Percentiles rank a stretch among this genome's conserved stretches.
Evolutionary conservation across 2,888 invertebrate genomes (phyloP).

Genomic region (Merodon equestris): DNA sequence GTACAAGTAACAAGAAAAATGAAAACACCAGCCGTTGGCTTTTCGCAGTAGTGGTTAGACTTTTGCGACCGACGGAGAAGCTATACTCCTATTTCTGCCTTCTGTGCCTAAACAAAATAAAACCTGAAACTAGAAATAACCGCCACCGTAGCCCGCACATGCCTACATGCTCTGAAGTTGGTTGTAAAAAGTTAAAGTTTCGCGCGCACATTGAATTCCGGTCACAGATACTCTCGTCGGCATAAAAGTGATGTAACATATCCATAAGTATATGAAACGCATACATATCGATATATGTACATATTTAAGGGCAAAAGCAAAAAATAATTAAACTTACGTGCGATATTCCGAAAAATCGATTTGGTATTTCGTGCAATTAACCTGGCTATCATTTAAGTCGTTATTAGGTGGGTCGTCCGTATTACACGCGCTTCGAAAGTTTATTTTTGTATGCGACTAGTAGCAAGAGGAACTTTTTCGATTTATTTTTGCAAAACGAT

Average conservation of each 20-base stretch:
- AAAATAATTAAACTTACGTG: constrained; percentile 40
- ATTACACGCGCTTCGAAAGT: too few relatives aligned
- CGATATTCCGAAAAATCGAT: constrained; percentile 48
- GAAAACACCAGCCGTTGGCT: constrained; percentile 21
- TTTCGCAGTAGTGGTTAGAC: constrained; percentile 34
- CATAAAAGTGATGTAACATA: constrained; percentile 18
- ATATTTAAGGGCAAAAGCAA: background rate
- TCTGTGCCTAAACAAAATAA: background rate
- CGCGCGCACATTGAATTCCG: background rate
- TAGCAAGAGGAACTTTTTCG: background rate
- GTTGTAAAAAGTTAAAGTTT: background rate
- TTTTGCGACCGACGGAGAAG: constrained; percentile 24
- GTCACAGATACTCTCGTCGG: background rate
- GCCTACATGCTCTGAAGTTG: background rate
- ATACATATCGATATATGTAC: background rate
- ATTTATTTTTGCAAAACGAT: constrained; percentile 26
- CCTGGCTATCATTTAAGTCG: constrained; percentile 46
- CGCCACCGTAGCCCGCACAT: constrained; percentile 18
- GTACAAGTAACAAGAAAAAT: background rate
- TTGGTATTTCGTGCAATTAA: constrained; percentile 27
- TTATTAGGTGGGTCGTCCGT: background rate
- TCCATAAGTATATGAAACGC: background rate
- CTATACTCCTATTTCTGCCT: background rate
- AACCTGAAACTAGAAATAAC: constrained; percentile 29
- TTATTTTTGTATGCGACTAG: background rate